Conservation (phyloP, 2,113 vertebrate species). For the Phalacrocorax brasilianus region DNA sequence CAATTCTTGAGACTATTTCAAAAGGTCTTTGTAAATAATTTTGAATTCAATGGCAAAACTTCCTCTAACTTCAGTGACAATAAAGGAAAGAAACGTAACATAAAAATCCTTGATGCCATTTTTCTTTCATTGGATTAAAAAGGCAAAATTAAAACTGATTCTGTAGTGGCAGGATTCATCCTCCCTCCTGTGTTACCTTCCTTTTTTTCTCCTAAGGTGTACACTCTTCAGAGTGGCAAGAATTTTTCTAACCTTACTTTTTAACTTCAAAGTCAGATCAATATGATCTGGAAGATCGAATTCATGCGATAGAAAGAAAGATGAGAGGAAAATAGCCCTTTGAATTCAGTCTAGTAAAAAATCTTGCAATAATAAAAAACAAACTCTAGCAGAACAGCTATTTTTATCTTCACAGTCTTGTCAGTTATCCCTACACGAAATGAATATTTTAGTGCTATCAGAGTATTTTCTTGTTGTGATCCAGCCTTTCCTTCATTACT, state of each 20-base stretch:
- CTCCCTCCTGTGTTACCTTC: not conserved
- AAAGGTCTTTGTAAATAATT: not conserved
- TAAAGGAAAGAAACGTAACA: not conserved
- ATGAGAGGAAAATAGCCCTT: not conserved
- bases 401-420: conserved; percentile 15
- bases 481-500: not conserved
- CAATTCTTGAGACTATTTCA: not conserved
- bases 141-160: not conserved
- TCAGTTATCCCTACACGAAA: not conserved
- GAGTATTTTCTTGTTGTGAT: not conserved
- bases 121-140: not conserved
- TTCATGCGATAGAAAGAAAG: not conserved
- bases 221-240: not conserved
- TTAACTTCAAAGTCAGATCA: not conserved
- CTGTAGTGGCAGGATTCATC: not conserved
- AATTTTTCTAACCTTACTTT: not conserved
- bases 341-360: conserved; percentile 5
- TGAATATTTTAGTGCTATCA: not conserved
- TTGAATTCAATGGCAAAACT: not conserved
- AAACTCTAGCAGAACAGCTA: not conserved
- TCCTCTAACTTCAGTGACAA: not conserved
- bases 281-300: not conserved
- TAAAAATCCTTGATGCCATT: not conserved
- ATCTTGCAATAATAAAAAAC: not conserved
- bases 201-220: not conserved